Evolutionary conservation across 2,888 invertebrate genomes (phyloP).

Genomic region (Brassicogethes aeneus): DNA sequence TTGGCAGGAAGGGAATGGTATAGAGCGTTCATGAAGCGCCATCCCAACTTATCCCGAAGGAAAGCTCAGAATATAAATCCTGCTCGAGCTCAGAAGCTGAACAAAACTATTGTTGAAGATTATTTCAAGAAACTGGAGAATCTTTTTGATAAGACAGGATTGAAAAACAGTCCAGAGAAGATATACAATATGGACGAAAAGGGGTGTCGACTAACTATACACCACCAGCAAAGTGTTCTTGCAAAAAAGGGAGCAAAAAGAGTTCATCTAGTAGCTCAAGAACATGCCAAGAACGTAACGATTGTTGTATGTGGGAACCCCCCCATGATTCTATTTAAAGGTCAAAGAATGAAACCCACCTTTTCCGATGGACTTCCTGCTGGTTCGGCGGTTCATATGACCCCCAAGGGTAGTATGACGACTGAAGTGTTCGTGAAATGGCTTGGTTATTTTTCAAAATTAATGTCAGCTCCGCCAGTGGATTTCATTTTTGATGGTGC

Average conservation of each 20-base stretch:
- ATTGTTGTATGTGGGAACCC: slow-evolving; percentile 29
- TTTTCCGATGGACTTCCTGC: slow-evolving; percentile 21
- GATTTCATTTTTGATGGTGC: neutral
- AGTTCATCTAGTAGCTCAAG: slow-evolving; percentile 23
- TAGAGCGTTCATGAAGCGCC: neutral
- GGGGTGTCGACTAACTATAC: slow-evolving; percentile 24
- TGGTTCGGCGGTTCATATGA: slow-evolving; percentile 18
- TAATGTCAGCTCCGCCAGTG: slow-evolving; percentile 11
- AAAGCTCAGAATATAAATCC: slow-evolving; percentile 23
- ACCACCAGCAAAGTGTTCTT: slow-evolving; percentile 23
- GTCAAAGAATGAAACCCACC: slow-evolving; percentile 19
- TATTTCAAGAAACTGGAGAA: slow-evolving; percentile 15
- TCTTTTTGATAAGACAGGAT: slow-evolving; percentile 16
- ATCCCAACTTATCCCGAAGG: neutral
- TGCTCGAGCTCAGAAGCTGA: slow-evolving; percentile 21
- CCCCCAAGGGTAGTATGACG: slow-evolving; percentile 26
- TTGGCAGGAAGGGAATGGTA: neutral
- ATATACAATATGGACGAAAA: slow-evolving; percentile 27
- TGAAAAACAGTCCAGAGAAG: slow-evolving; percentile 20
- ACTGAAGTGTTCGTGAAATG: slow-evolving; percentile 18
- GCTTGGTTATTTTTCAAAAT: slow-evolving; percentile 23
- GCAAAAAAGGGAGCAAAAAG: slow-evolving; percentile 26
- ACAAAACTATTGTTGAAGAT: slow-evolving; percentile 19
- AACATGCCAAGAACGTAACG: slow-evolving; percentile 32
- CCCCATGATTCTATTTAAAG: slow-evolving; percentile 28